Evolutionary conservation across 1,140 invertebrate genomes (phyloP).

Genomic region (Brachionus rotundiformis): DNA sequence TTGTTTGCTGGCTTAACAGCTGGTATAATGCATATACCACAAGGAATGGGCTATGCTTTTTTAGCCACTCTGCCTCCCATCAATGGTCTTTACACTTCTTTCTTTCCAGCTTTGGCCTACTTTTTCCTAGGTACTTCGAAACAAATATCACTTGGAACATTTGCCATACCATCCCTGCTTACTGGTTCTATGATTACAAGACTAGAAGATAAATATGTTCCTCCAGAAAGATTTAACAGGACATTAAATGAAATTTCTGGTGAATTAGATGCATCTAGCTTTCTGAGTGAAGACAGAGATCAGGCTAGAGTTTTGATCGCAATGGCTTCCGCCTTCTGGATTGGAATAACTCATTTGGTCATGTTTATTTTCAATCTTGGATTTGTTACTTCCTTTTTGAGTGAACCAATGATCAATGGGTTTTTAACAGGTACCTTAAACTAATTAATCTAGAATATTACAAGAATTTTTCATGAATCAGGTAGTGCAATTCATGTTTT

Average conservation of each 20-base stretch:
- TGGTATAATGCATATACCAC: conserved; percentile 66
- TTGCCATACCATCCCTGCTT: conserved; percentile 84
- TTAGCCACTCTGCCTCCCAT: conserved; percentile 82
- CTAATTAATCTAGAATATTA: no score
- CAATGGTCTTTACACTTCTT: conserved; percentile 88
- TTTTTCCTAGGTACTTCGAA: conserved; percentile 84
- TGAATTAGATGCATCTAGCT: background rate
- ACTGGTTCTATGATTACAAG: conserved; percentile 55
- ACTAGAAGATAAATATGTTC: conserved; percentile 23
- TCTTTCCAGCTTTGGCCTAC: conserved; percentile 87
- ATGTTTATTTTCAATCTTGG: conserved; percentile 64
- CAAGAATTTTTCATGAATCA: no score
- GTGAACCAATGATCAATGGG: conserved; percentile 65
- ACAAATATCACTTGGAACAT: conserved; percentile 89
- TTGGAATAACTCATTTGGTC: background rate
- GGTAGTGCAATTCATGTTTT: conserved; percentile 64
- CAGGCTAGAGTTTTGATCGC: background rate
- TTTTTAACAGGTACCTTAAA: conserved; percentile 66
- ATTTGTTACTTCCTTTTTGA: conserved; percentile 65
- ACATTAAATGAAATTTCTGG: background rate
- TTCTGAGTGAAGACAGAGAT: background rate
- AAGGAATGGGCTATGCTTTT: conserved; percentile 80
- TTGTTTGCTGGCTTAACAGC: conserved; percentile 65
- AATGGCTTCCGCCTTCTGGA: background rate
- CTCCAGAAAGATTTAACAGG: background rate